These are phyloP conservation scores for Anoplolepis gracilipes DNA, from an alignment of 1,140 invertebrate genomes.

Conservation along the genomic window DNA sequence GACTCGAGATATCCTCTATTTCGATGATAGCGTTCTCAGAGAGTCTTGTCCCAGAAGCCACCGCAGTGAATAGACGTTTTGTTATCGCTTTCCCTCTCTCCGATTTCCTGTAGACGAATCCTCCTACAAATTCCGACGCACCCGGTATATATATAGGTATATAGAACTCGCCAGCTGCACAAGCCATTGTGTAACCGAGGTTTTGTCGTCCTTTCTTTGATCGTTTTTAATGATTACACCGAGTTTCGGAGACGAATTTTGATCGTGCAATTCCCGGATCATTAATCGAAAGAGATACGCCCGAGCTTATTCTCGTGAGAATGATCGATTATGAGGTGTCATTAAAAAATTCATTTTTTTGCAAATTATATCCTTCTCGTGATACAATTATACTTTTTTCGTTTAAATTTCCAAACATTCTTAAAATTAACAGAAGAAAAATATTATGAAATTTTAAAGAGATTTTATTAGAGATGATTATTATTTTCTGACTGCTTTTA, in stretches of 20 bases:
- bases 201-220: constrained; percentile 64
- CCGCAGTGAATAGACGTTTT: constrained; percentile 68
- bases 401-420: not conserved
- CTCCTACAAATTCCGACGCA: constrained; percentile 26
- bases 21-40: constrained; percentile 66
- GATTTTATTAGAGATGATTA: not conserved
- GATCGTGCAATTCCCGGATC: not conserved
- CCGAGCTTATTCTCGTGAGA: not conserved
- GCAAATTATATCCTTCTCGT: not conserved
- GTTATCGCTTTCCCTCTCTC: constrained; percentile 61
- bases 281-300: not conserved
- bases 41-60: constrained; percentile 56
- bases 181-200: constrained; percentile 58
- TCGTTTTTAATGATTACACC: constrained; percentile 61
- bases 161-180: constrained; percentile 51
- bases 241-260: not conserved
- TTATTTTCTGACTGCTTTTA: not conserved
- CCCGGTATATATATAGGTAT: constrained; percentile 5
- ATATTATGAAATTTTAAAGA: not conserved
- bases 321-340: not conserved
- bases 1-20: constrained; percentile 65
- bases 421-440: not conserved
- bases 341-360: not conserved
- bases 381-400: not conserved
- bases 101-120: constrained; percentile 61